Base-by-base conservation (phyloP, 2,797 vertebrate genomes). In the Arnoldichthys spilopterus region DNA sequence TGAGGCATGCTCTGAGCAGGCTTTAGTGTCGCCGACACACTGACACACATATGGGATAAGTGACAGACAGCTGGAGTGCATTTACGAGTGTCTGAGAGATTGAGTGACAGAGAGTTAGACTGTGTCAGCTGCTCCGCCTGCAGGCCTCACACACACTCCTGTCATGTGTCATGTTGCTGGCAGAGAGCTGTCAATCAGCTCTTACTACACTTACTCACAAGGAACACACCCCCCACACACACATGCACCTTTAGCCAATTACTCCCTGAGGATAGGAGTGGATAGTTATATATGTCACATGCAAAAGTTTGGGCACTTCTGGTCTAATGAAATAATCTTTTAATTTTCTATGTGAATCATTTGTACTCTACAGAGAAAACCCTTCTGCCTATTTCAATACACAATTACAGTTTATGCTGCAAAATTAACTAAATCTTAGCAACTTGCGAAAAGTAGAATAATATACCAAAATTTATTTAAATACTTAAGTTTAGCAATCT, bases 161-260 rank as follows among this genome's bases (percentile, higher is more conserved):
- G 86, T 89, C 86, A 85, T 85, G 90, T 92, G 90, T 88, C 92
- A 92, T 93, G 92, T 93, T 92, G 92, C 90, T 90, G 86, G 89
- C 90, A 90, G 88, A 88, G 91, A 89, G 86, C 91, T 74, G 91
- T 79, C 83, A 64, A 45, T 86, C 83, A 85, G 49, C 66, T 22
- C 61, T 91, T 91, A 91, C 37, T 90, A 76, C 67, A 68, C 51
- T 43, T 32, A 43, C 28, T 37, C 97, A 99, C 5, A 97, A 99
- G 83, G 98, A 99, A n/a, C 98, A 99, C 90, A 95, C 93, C 6
- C 75, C 69, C 66, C 56, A n/a, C 70, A 47, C 67, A 67, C 32
- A 59, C 64, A 68, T 26, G 58, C 67, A 45, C 47, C 70, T 7
- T 3, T 37, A 37, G 7, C 34, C 34, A 37, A 37, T 37, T n/a